Evolutionary conservation across 2,888 invertebrate genomes (phyloP).

Genomic region (Brachyopa scutellaris): DNA sequence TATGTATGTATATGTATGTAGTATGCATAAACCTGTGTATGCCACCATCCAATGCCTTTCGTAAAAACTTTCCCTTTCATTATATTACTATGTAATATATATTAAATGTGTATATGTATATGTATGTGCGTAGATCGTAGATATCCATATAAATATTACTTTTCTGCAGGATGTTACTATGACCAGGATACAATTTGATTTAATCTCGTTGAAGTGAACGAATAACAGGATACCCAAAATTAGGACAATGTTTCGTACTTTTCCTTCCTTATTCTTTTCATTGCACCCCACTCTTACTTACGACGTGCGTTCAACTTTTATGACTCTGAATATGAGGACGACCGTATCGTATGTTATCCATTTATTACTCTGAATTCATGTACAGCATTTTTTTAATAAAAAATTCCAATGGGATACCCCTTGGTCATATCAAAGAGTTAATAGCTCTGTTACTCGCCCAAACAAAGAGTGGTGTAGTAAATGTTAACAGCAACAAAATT

Average conservation of each 20-base stretch:
- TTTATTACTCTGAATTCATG: conserved; percentile 1
- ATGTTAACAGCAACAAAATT: background rate
- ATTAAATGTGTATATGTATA: too few species aligned
- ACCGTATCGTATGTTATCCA: background rate
- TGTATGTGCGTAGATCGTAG: conserved; percentile 12
- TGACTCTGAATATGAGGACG: background rate
- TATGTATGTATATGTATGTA: too few species aligned
- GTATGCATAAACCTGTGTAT: too few species aligned
- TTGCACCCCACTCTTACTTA: background rate
- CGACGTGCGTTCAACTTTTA: background rate
- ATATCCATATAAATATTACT: conserved; percentile 21
- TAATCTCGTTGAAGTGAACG: conserved; percentile 36
- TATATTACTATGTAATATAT: conserved; percentile 35
- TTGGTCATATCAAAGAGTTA: conserved; percentile 35
- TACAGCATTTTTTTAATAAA: conserved; percentile 21
- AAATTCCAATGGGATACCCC: conserved; percentile 20
- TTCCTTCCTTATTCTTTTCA: conserved; percentile 6
- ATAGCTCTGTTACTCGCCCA: conserved; percentile 19
- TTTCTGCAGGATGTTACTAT: conserved; percentile 29
- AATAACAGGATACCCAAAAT: conserved; percentile 40
- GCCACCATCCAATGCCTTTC: background rate
- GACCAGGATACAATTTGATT: conserved; percentile 36
- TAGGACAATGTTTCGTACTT: conserved; percentile 33
- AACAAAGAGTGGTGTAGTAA: conserved; percentile 1
- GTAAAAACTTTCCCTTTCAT: conserved; percentile 31